Evolutionary conservation across 2,113 vertebrate genomes (phyloP), one percentile per base, ranked within the genome.

Genomic region (Aix galericulata): DNA sequence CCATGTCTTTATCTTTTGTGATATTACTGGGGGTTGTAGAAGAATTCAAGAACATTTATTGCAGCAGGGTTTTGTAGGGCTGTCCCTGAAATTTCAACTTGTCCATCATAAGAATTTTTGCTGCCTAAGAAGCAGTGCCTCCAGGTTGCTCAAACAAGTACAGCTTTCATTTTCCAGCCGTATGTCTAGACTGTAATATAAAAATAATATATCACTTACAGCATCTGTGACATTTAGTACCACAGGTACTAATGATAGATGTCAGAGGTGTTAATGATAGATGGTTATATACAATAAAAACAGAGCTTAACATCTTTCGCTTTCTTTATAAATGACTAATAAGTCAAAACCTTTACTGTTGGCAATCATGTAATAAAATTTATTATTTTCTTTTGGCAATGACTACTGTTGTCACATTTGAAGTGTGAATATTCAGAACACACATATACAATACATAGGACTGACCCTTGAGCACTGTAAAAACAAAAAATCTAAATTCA

Each of bases 361-460:
- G n/a, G 63, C 17, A 78, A 3, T 66, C 22, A 27, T 4, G 27
- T 40, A 44, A 80, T 46, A 82, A 79, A 58, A 11, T 77, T 53
- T 46, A 53, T 73, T 69, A 64, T 50, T 53, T 38, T 72, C 4
- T 25, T 78, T 89, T 74, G 18, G 53, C 86, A 91, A 75, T 58
- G 0, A 56, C 22, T 60, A 4, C 1, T 67, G 4, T 58, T 17
- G 18, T 78, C 15, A 48, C 0, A 0, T 74, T 38, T 67, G 20
- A 89, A 80, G 9, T 58, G 23, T 69, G 36, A 74, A 11, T 86
- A 83, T 83, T 86, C 55, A 77, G 44, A 66, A 88, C 63, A 82
- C 50, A 55, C 8, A 6, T 55, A 46, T 15, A 17, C 31, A 42
- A 18, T 0, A 1, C 8, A 13, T 25, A 67, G 21, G 13, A 80